Conservation (phyloP, 1,140 invertebrate genomes). For the Chelonus insularis region DNA sequence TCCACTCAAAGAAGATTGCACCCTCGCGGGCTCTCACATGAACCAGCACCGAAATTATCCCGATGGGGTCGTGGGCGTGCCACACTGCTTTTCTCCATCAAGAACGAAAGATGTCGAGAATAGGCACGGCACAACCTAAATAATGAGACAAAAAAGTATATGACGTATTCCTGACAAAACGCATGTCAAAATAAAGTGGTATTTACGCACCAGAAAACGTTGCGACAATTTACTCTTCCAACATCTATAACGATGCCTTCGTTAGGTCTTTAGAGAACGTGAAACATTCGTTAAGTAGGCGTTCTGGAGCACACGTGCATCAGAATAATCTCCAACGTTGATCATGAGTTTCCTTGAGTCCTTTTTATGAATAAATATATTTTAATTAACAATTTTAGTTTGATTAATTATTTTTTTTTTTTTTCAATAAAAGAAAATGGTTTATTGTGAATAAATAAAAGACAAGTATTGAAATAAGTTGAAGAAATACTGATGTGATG, state of each 20-base stretch:
- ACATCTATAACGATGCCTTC: neutral
- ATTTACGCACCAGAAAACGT: conserved; percentile 2
- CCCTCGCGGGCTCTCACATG: conserved; percentile 26
- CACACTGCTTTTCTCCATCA: conserved; percentile 22
- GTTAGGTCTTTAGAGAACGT: neutral
- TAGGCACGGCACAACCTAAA: neutral
- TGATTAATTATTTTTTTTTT: too few species aligned
- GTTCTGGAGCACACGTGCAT: conserved; percentile 18
- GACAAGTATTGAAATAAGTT: too few species aligned
- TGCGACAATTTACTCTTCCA: neutral
- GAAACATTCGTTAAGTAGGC: neutral
- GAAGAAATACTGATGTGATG: too few species aligned
- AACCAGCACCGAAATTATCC: conserved; percentile 34
- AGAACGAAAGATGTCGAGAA: neutral
- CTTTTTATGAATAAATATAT: neutral
- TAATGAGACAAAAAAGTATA: conserved; percentile 3
- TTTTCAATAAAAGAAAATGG: too few species aligned
- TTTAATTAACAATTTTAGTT: conserved; percentile 2
- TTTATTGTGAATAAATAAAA: too few species aligned
- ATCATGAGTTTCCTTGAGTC: conserved; percentile 6
- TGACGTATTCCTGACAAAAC: neutral
- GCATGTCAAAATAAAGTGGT: neutral
- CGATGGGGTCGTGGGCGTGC: conserved; percentile 34
- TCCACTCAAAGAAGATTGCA: conserved; percentile 36
- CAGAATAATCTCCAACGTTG: neutral